phyloP scores from a whole-genome alignment of 2,888 invertebrate species.

The Aphodius sticticus region DNA sequence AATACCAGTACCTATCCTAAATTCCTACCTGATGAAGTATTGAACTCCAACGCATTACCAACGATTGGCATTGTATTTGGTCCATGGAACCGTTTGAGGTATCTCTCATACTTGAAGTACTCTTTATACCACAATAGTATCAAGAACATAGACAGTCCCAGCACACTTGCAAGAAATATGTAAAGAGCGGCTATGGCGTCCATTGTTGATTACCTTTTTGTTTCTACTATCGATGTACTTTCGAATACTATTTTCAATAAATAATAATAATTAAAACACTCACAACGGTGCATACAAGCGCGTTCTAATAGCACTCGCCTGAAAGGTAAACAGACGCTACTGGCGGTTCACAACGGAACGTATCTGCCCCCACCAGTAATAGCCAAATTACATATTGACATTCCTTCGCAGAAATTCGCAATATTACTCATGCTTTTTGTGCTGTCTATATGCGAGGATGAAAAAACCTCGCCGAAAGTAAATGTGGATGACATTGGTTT shows the following conservation, averaged over 20 bases:
- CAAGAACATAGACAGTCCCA: slow-evolving; percentile 5
- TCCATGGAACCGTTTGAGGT: slow-evolving; percentile 45
- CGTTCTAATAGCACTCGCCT: not conserved
- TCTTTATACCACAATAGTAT: slow-evolving; percentile 24
- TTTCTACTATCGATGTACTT: not conserved
- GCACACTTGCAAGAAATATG: not conserved
- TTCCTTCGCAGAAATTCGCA: not conserved
- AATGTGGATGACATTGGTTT: not conserved
- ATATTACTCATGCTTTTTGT: not conserved
- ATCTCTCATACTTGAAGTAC: slow-evolving; percentile 24
- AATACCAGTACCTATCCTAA: too few species aligned
- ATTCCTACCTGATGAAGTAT: slow-evolving; percentile 43
- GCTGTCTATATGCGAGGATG: not conserved
- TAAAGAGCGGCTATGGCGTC: not conserved
- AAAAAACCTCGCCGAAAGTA: not conserved
- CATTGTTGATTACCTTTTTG: not conserved
- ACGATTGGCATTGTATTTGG: slow-evolving; percentile 50
- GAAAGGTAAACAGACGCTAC: not conserved
- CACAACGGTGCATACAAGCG: not conserved
- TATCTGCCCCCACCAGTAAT: not conserved
- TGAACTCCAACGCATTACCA: slow-evolving; percentile 52
- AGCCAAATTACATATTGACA: not conserved
- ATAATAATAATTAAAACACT: too few species aligned
- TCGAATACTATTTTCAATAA: not conserved
- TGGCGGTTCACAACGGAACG: not conserved